Base-by-base conservation (phyloP, 2,113 vertebrate genomes). In the Acanthisitta chloris region DNA sequence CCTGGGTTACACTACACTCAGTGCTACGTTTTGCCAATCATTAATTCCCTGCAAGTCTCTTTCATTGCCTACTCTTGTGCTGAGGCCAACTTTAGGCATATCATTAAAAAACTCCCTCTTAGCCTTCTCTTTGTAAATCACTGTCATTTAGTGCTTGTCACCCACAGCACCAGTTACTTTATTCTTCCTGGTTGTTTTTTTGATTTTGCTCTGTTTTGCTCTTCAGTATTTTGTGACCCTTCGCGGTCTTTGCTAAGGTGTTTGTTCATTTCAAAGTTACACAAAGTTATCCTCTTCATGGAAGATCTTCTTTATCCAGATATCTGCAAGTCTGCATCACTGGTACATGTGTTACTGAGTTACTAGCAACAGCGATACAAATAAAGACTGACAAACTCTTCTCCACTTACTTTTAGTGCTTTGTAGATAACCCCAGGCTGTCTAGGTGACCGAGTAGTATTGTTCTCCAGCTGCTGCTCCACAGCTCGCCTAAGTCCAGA, bases 401-500 rank as follows among this genome's bases (percentile, higher is more conserved):
- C 76, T 86, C 21, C 83, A 92, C 98, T 95, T 97, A 99, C 99
- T 98, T 99, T 99, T 67, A 99, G 98, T 67, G 99, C 99, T 96
- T 99, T 99, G 97, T 98, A 99, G 97, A 99, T 98, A 97, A 99
- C 99, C 9, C 98, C 98, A 1, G 99, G 99, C 45, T 99, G 99
- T 18, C 99, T 98, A 12, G 99, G 99, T 5, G 99, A 99, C 29
- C 99, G 99, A 24, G 99, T 99, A 57, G 98, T 99, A 94, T 99
- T 99, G 97, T 99, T 99, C 88, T 99, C 99, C 83, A 99, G 98
- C 83, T 99, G 99, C 78, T 99, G 98, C 97, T 99, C 99, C 96
- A 99, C 96, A 91, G 97, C 98, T 43, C 97, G 98, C 64, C 99
- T 98, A 54, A 99, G 98, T 14, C 99, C 99, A 38, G 98, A 99